A percentile compares a stretch with the other conserved stretches of the same genome.
phyloP scores from a whole-genome alignment of 2,888 invertebrate genomes.

The Sinopyrophorus schimmeli region DNA sequence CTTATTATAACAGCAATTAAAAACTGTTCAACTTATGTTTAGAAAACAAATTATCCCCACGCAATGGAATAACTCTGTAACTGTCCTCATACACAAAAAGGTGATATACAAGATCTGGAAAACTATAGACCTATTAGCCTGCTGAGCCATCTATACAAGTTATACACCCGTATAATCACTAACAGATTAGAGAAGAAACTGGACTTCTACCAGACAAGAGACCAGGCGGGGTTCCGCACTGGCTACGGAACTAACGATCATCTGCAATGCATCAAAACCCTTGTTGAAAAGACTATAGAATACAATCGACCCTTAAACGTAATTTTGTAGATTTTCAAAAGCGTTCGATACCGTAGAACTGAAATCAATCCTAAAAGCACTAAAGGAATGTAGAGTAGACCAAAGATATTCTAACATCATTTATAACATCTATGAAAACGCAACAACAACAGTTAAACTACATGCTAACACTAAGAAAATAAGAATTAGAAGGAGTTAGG shows the following conservation, averaged over 20 bases:
- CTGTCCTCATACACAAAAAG: not conserved
- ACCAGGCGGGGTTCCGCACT: not conserved
- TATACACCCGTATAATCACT: not conserved
- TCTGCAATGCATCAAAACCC: no score
- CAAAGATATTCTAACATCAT: constrained; percentile 1
- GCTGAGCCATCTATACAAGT: not conserved
- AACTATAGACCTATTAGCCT: not conserved
- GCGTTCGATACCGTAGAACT: no score
- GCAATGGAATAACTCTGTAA: not conserved
- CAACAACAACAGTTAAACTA: constrained; percentile 6
- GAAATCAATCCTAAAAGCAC: not conserved
- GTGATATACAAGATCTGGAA: not conserved
- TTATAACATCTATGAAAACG: constrained; percentile 6
- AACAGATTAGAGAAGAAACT: not conserved
- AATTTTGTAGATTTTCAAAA: constrained; percentile 3
- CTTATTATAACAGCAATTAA: no score
- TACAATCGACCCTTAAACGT: no score
- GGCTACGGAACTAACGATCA: no score
- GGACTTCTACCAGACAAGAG: not conserved
- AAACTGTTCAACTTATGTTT: not conserved
- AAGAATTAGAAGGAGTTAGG: constrained; percentile 3
- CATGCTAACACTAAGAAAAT: constrained; percentile 3
- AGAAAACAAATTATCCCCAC: not conserved
- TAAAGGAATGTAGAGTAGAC: constrained; percentile 4
- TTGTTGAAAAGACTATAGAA: constrained; percentile 6